Base-by-base conservation (phyloP, 2,888 invertebrate species). In the Lithophane leautieri region DNA sequence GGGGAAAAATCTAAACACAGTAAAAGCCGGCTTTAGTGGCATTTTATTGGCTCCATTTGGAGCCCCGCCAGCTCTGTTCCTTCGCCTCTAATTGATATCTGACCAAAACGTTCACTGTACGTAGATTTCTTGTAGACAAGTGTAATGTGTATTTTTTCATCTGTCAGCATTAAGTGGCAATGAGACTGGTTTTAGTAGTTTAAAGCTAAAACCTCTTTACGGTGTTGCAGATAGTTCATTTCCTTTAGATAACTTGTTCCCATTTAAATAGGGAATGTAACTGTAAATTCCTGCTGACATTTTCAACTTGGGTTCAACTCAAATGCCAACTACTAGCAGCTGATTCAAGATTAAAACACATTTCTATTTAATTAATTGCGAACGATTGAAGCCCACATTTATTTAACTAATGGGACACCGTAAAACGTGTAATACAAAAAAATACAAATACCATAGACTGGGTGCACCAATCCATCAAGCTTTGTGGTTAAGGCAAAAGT, bases 11-110 rank as follows among this genome's bases (percentile, higher is more conserved):
- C 94, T 95, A 94, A 95, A 94, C 94, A 94, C 90, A 94, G 93
- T 93, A 93, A 94, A 94, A 92, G 92, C 91, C 89, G 83, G 92
- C 89, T 94, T 94, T 95, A 95, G 93, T 93, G 91, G 92, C 91
- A 87, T 94, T 95, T 95, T 95, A 95, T 95, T 95, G 92, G 93
- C 92, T 90, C 91, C 88, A 91, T 91, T 95, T 95, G 95, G 95
- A 94, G 76, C 88, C 81, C 69, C 84, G 95, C 95, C 96, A 96
- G 91, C 91, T 83, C 83, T 86, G 81, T 83, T 90, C 89, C 91
- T 93, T 92, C 89, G 90, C 84, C 89, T 93, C 93, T 95, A 96
- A 96, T 96, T 96, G 95, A 96, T 95, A 95, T 94, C 92, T 94
- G 93, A 93, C 94, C 91, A 92, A 91, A 92, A 91, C 91, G 91